phyloP scores from a whole-genome alignment of 2,888 invertebrate genomes.

The Eilema caniola region DNA sequence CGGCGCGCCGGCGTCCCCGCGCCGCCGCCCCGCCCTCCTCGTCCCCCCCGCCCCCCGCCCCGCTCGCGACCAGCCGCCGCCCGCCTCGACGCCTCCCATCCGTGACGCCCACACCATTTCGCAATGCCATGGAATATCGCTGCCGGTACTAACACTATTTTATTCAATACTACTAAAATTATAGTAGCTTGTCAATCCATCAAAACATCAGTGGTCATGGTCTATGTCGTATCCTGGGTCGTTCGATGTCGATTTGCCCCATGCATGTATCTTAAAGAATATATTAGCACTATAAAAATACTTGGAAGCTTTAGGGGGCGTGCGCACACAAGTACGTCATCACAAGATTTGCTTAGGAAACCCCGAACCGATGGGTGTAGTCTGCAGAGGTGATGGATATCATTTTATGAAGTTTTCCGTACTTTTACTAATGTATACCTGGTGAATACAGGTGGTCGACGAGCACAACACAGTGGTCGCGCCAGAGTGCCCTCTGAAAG shows the following conservation, averaged over 20 bases:
- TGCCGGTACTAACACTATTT: slow-evolving; percentile 88
- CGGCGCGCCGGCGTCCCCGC: slow-evolving; percentile 34
- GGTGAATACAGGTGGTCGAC: slow-evolving; percentile 91
- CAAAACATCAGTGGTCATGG: slow-evolving; percentile 58
- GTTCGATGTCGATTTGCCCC: slow-evolving; percentile 52
- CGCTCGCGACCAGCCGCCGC: slow-evolving; percentile 74
- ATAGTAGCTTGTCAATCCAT: slow-evolving; percentile 71
- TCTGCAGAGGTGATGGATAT: slow-evolving; percentile 40
- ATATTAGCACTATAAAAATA: slow-evolving; percentile 52
- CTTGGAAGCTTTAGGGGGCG: slow-evolving; percentile 63
- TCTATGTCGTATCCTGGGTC: slow-evolving; percentile 41
- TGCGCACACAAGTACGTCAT: slow-evolving; percentile 56
- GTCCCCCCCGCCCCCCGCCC: slow-evolving; percentile 59
- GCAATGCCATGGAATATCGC: slow-evolving; percentile 86
- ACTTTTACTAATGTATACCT: slow-evolving; percentile 26
- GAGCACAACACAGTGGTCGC: slow-evolving; percentile 91
- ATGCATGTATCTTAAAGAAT: slow-evolving; percentile 65
- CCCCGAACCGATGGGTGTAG: slow-evolving; percentile 36
- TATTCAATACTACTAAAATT: slow-evolving; percentile 82
- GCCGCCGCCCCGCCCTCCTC: slow-evolving; percentile 45
- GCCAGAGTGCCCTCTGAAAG: slow-evolving; percentile 90
- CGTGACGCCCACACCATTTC: slow-evolving; percentile 83
- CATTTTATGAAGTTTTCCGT: slow-evolving; percentile 27
- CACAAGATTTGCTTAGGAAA: slow-evolving; percentile 45
- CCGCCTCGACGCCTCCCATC: slow-evolving; percentile 77